A percentile compares a stretch with the other conserved stretches of the same genome.
phyloP scores from a whole-genome alignment of 23 tunicate species.

The Botrylloides violaceus region DNA sequence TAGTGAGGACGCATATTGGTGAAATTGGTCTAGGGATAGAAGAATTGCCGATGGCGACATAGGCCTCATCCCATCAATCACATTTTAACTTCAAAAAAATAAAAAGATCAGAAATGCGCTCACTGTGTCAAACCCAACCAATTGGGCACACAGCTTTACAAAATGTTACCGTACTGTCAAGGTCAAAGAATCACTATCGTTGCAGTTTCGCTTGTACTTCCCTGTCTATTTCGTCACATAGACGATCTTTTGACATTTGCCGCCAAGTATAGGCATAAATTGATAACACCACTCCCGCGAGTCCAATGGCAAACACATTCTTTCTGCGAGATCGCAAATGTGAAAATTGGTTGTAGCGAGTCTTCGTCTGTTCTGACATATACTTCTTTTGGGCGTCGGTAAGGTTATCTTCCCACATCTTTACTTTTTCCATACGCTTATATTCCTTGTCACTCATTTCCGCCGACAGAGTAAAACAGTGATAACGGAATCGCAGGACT shows the following conservation, averaged over 20 bases:
- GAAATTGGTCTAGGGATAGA: too few relatives aligned
- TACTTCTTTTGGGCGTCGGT: neutral
- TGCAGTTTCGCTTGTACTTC: constrained; percentile 4
- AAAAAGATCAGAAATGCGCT: too few relatives aligned
- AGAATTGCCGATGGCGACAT: too few relatives aligned
- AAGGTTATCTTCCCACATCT: constrained; percentile 13
- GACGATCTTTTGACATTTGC: constrained; percentile 24
- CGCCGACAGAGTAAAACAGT: neutral
- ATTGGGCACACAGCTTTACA: too few relatives aligned
- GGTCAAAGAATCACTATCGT: neutral
- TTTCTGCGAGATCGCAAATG: constrained; percentile 1
- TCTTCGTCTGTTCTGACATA: neutral
- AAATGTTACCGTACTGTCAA: too few relatives aligned
- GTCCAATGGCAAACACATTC: neutral
- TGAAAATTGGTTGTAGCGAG: neutral
- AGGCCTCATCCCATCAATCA: too few relatives aligned
- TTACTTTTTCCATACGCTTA: constrained; percentile 1
- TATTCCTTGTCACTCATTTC: neutral
- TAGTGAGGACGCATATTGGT: too few relatives aligned
- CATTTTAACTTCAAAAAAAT: too few relatives aligned
- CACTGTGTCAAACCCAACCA: too few relatives aligned
- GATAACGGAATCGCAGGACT: neutral
- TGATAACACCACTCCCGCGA: constrained; percentile 1
- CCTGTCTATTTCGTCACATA: constrained; percentile 13
- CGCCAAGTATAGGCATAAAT: constrained; percentile 18